Conservation (phyloP, 2,888 invertebrate genomes). For the Dicranocentrus wangi region DNA sequence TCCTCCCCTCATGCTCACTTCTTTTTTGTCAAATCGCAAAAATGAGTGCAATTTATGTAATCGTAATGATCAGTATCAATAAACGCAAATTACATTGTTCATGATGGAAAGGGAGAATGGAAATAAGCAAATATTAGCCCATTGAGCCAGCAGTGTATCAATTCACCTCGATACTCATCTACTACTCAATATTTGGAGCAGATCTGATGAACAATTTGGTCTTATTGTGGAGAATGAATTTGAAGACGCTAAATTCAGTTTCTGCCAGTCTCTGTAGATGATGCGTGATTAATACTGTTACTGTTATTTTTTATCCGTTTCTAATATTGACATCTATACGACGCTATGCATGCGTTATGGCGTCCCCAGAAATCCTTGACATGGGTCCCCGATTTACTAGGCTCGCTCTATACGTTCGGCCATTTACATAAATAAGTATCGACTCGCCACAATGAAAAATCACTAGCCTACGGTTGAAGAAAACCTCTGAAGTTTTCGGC, state of each 20-base stretch:
- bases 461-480: not conserved
- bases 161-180: too few relatives aligned
- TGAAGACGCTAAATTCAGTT: not conserved
- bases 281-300: constrained; percentile 8
- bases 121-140: constrained; percentile 10
- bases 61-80: constrained; percentile 46
- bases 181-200: constrained; percentile 51
- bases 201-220: constrained; percentile 28
- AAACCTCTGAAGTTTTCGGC: not conserved
- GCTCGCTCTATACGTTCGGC: too few relatives aligned
- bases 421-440: too few relatives aligned
- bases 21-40: constrained; percentile 35
- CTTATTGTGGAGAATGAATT: constrained; percentile 1
- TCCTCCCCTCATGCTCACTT: constrained; percentile 9
- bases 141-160: not conserved
- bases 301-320: too few relatives aligned
- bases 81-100: constrained; percentile 39
- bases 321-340: too few relatives aligned
- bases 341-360: too few relatives aligned
- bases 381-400: too few relatives aligned
- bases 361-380: too few relatives aligned
- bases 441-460: not conserved
- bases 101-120: constrained; percentile 21
- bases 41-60: constrained; percentile 47
- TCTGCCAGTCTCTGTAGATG: not conserved